These are phyloP conservation scores for Lepidurus arcticus DNA, from an alignment of 1,140 invertebrate genomes.

Conservation along the genomic window DNA sequence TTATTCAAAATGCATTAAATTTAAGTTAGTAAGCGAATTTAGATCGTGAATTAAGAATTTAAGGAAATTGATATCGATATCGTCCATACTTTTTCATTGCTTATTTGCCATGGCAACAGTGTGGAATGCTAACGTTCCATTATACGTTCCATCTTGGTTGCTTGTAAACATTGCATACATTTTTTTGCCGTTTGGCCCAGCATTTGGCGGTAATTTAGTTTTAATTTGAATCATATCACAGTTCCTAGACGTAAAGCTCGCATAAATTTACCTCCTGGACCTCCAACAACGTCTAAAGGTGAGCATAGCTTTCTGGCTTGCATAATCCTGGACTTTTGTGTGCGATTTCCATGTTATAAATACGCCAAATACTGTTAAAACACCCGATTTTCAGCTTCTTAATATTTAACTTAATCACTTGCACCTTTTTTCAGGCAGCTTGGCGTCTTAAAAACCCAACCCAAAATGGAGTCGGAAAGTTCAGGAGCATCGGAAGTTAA, in stretches of 20 bases:
- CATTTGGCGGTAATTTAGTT: slow-evolving; percentile 19
- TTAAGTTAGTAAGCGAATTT: too few species aligned
- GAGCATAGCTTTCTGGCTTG: not conserved
- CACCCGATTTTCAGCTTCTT: not conserved
- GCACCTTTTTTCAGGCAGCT: not conserved
- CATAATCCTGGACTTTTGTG: not conserved
- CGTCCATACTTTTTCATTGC: not conserved
- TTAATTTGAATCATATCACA: not conserved
- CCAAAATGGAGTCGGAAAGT: slow-evolving; percentile 2
- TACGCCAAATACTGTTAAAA: not conserved
- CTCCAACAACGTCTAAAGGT: not conserved
- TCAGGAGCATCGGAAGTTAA: not conserved
- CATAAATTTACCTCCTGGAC: not conserved
- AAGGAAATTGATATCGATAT: not conserved
- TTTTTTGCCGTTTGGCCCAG: not conserved
- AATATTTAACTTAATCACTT: not conserved
- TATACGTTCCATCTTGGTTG: not conserved
- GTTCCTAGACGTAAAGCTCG: not conserved
- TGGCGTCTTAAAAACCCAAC: not conserved
- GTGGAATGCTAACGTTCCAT: not conserved
- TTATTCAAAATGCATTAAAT: too few species aligned
- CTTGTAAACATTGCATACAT: slow-evolving; percentile 10
- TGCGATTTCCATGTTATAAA: not conserved
- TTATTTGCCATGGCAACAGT: not conserved
- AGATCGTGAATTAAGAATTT: not conserved